Conservation (phyloP, 2,888 invertebrate genomes). For the Xanthorhoe designata region DNA sequence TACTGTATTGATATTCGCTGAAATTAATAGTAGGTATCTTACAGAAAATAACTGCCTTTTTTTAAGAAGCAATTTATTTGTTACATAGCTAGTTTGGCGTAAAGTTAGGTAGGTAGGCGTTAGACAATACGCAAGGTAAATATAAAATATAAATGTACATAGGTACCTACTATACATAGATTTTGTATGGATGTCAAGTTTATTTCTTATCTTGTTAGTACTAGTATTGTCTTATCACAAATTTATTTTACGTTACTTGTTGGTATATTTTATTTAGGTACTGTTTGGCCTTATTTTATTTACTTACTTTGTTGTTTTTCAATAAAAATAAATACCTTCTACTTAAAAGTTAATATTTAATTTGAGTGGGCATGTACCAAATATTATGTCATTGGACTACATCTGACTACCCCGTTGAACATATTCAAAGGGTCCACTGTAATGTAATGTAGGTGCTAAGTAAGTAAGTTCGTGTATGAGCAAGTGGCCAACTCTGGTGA, state of each 20-base stretch:
- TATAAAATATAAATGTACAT: neutral
- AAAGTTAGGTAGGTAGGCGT: neutral
- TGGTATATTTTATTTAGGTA: neutral
- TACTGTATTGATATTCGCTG: neutral
- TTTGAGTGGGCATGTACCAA: too few species aligned
- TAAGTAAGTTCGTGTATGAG: too few species aligned
- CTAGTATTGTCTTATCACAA: neutral
- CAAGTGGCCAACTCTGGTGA: too few species aligned
- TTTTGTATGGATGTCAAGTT: neutral
- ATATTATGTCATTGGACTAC: too few species aligned
- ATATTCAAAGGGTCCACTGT: too few species aligned
- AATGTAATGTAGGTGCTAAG: too few species aligned
- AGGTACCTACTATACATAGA: neutral
- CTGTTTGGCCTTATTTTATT: neutral
- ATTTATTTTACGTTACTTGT: neutral
- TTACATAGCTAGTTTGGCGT: neutral
- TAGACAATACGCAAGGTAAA: neutral
- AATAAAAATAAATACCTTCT: too few species aligned
- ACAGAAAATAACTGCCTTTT: neutral
- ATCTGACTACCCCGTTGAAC: too few species aligned
- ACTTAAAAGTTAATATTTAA: too few species aligned
- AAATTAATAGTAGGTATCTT: neutral
- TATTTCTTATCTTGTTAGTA: neutral
- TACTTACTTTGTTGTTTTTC: neutral
- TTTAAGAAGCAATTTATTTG: neutral